Evolutionary conservation across 2,888 invertebrate genomes (phyloP), one percentile per base, ranked within the genome.

Genomic region (Ectemnius cavifrons): DNA sequence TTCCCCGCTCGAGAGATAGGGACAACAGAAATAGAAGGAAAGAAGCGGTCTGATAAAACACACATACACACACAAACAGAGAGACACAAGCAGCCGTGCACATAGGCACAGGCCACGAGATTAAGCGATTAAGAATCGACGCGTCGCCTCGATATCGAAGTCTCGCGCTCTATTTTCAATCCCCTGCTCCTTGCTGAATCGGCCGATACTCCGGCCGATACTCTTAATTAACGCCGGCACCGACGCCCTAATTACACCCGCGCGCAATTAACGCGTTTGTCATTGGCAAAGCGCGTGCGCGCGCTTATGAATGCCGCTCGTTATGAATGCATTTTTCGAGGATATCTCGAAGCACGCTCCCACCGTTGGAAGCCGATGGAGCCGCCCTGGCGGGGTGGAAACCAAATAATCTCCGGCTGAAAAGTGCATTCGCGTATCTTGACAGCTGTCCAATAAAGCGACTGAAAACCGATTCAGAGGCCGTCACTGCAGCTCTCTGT

Each of bases 121-220:
- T 78, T 77, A 52, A 66, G 67, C 62, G 63, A 72, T 75, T 73
- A 63, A 76, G 75, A 76, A 66, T 66, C n/a, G 58, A 63, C 76
- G 58, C 58, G 56, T 59, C 46, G 5, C 27, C 45, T 60, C 47
- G 70, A 78, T 73, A 66, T 61, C 52, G 23, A 28, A 58, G 47
- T 58, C 73, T 6, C 5, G 37, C 37, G 77, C 28, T 52, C 77
- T 20, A 73, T 77, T 78, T 78, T 62, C 49, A 52, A 49, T n/a
- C 23, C 13, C 57, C 52, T 20, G 68, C 45, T 63, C 16, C 16
- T 52, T n/a, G 4, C 27, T 27, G n/a, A 59, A 37, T 37, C 37
- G 37, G 37, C 37, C 61, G 49, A 52, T 37, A 16, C 45, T 64
- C 20, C 37, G 37, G 37, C 37, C 61, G 49, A 52, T 37, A 16